Conservation (phyloP, 1,140 invertebrate species). For the Varroa destructor region DNA sequence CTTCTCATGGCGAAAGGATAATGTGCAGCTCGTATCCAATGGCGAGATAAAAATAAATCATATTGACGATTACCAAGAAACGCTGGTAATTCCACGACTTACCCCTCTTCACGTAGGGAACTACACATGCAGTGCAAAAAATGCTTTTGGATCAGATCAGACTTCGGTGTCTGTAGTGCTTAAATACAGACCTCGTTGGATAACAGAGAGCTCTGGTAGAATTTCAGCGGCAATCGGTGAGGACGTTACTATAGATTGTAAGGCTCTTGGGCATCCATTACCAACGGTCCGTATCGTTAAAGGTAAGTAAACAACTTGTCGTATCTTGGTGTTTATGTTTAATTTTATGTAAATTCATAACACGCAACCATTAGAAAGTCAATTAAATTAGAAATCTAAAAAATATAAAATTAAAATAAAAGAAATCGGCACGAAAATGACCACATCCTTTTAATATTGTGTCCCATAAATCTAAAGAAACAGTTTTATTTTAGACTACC, state of each 20-base stretch:
- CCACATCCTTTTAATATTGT: too few relatives aligned
- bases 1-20: constrained; percentile 17
- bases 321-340: too few relatives aligned
- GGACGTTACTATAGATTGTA: constrained; percentile 29
- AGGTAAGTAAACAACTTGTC: not conserved
- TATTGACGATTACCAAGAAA: constrained; percentile 18
- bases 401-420: too few relatives aligned
- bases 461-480: too few relatives aligned
- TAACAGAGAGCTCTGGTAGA: not conserved
- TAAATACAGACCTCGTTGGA: not conserved
- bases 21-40: not conserved
- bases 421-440: too few relatives aligned
- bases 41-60: not conserved
- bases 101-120: constrained; percentile 48
- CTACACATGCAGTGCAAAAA: constrained; percentile 59
- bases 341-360: too few relatives aligned
- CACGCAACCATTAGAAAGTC: too few relatives aligned
- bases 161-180: not conserved
- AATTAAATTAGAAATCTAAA: too few relatives aligned
- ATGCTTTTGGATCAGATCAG: constrained; percentile 50
- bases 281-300: constrained; percentile 30
- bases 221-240: constrained; percentile 24
- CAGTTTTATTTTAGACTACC: too few relatives aligned
- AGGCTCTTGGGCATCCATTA: constrained; percentile 31
- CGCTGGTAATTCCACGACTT: constrained; percentile 6